Conservation (phyloP, 2,888 invertebrate genomes). For the Callyntrura guangdongensis region DNA sequence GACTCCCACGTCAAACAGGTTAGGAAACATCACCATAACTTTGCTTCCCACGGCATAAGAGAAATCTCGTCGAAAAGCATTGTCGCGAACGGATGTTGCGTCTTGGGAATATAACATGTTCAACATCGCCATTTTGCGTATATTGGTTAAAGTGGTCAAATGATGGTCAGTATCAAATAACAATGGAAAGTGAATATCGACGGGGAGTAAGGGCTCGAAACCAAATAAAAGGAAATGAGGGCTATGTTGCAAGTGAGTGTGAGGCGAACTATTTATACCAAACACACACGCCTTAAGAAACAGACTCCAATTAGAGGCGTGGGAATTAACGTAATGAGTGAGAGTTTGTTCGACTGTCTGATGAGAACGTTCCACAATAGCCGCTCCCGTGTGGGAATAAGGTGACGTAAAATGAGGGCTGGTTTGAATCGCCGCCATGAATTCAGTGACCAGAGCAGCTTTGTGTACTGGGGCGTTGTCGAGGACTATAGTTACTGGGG, state of each 20-base stretch:
- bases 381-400: background rate
- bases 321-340: background rate
- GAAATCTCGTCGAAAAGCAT: too few relatives aligned
- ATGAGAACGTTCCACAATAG: background rate
- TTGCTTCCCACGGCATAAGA: too few relatives aligned
- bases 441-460: background rate
- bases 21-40: too few relatives aligned
- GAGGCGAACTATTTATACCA: background rate
- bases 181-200: background rate
- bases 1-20: too few relatives aligned
- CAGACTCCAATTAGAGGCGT: background rate
- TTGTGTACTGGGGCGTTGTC: too few relatives aligned
- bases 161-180: too few relatives aligned
- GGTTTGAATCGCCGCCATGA: background rate
- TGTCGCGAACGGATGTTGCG: too few relatives aligned
- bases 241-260: background rate
- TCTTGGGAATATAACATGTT: too few relatives aligned
- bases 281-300: background rate
- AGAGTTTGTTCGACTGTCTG: background rate
- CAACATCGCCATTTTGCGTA: too few relatives aligned
- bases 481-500: too few relatives aligned
- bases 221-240: background rate
- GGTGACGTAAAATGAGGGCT: background rate
- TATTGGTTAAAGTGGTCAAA: too few relatives aligned
- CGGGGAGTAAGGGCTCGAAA: background rate